Percentiles rank a stretch among this genome's conserved stretches.
phyloP scores from a whole-genome alignment of 2,888 invertebrate species.

The Sericinus montela region DNA sequence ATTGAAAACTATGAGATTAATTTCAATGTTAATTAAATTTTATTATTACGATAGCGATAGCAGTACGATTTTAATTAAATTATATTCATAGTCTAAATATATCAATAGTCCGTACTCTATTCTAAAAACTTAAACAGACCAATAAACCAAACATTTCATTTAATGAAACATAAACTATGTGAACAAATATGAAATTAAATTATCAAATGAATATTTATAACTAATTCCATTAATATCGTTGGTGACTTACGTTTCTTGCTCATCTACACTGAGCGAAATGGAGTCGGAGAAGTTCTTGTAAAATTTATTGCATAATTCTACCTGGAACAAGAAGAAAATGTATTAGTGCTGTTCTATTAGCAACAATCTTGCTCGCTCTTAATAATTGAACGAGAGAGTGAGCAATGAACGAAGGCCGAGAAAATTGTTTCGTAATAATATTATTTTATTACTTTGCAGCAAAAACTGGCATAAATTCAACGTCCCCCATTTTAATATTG shows the following conservation, averaged over 20 bases:
- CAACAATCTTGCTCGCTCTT: slow-evolving; percentile 24
- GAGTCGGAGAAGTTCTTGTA: slow-evolving; percentile 67
- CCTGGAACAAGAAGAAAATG: slow-evolving; percentile 77
- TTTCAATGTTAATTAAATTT: too few species aligned
- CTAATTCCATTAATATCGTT: slow-evolving; percentile 41
- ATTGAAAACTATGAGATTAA: too few species aligned
- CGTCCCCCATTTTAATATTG: neutral
- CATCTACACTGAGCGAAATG: slow-evolving; percentile 46
- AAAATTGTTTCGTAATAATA: slow-evolving; percentile 9
- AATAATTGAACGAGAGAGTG: slow-evolving; percentile 18
- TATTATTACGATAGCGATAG: too few species aligned
- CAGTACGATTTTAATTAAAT: too few species aligned
- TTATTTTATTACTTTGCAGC: neutral
- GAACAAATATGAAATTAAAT: neutral
- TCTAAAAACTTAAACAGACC: too few species aligned
- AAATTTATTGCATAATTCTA: slow-evolving; percentile 78
- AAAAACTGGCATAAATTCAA: neutral
- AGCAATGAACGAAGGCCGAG: neutral
- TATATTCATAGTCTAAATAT: too few species aligned
- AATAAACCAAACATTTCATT: too few species aligned
- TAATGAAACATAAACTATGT: too few species aligned
- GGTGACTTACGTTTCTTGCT: slow-evolving; percentile 66
- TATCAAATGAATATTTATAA: slow-evolving; percentile 13
- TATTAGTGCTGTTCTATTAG: slow-evolving; percentile 59
- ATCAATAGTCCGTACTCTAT: too few species aligned